A percentile compares a stretch with the other conserved stretches of the same genome.
phyloP scores from a whole-genome alignment of 2,797 vertebrate genomes.

The Xiphophorus birchmanni region DNA sequence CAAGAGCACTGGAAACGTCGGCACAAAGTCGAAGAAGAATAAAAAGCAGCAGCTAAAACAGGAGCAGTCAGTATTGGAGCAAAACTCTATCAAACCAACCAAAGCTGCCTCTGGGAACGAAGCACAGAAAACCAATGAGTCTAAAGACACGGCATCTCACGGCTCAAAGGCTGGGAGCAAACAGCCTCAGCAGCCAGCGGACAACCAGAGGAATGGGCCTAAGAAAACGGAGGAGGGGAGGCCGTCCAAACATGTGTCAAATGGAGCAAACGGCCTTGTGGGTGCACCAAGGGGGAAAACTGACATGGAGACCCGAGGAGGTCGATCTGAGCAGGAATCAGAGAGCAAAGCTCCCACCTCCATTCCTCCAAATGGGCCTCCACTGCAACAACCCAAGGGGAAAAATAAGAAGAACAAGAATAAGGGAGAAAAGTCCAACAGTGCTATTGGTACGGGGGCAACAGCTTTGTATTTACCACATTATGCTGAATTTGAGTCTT shows the following conservation, averaged over 20 bases:
- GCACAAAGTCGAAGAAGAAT: slow-evolving; percentile 86
- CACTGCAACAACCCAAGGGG: slow-evolving; percentile 88
- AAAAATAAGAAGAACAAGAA: slow-evolving; percentile 94
- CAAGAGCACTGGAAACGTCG: slow-evolving; percentile 69
- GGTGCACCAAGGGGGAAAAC: slow-evolving; percentile 70
- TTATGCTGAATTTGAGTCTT: not conserved
- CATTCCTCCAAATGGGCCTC: slow-evolving; percentile 76
- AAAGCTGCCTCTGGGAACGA: slow-evolving; percentile 70
- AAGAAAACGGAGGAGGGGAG: slow-evolving; percentile 78
- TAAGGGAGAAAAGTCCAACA: slow-evolving; percentile 90
- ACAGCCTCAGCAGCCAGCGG: slow-evolving; percentile 65
- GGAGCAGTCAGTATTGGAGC: slow-evolving; percentile 68
- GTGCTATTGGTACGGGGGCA: slow-evolving; percentile 83
- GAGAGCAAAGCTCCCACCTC: slow-evolving; percentile 67
- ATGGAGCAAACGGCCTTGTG: slow-evolving; percentile 60
- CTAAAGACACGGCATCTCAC: slow-evolving; percentile 62
- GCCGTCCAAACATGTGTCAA: slow-evolving; percentile 64
- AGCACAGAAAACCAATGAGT: slow-evolving; percentile 70
- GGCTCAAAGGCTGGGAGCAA: slow-evolving; percentile 70
- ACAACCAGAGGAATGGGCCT: slow-evolving; percentile 69
- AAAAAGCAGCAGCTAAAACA: slow-evolving; percentile 87
- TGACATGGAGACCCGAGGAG: slow-evolving; percentile 69
- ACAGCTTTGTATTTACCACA: not conserved
- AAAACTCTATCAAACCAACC: slow-evolving; percentile 59
- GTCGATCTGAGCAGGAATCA: slow-evolving; percentile 72